Evolutionary conservation across 2,888 invertebrate genomes (phyloP).

Genomic region (Caenorhabditis doughertyi): DNA sequence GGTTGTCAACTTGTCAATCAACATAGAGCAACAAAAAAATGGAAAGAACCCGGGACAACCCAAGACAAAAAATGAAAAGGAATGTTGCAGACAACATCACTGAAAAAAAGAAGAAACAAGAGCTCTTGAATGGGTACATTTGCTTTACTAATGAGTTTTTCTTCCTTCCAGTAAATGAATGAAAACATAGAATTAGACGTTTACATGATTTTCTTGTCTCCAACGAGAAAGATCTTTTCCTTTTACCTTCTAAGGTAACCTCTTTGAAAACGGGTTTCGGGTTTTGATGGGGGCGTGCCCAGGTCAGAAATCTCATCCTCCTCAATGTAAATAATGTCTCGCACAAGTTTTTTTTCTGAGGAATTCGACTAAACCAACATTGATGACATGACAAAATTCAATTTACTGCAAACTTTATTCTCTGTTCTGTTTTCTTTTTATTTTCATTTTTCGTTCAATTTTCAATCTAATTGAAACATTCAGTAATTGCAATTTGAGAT

Average conservation of each 20-base stretch:
- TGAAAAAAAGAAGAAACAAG: constrained; percentile 4
- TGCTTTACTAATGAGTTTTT: constrained; percentile 40
- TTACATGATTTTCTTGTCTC: constrained; percentile 13
- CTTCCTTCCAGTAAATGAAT: not conserved
- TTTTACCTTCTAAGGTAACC: constrained; percentile 39
- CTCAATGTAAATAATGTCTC: constrained; percentile 48
- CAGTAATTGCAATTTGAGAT: constrained; percentile 2
- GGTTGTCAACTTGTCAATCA: constrained; percentile 10
- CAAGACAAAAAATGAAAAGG: constrained; percentile 4
- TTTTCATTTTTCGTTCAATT: constrained; percentile 17
- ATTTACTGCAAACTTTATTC: constrained; percentile 34
- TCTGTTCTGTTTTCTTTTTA: not conserved
- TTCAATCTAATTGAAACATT: constrained; percentile 10
- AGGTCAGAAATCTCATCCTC: constrained; percentile 34
- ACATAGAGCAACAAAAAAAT: not conserved
- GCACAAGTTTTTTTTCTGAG: constrained; percentile 27
- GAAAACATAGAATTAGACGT: not conserved
- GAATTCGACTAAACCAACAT: constrained; percentile 56
- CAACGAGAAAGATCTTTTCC: constrained; percentile 32
- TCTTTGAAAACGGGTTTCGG: constrained; percentile 46
- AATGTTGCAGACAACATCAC: constrained; percentile 11
- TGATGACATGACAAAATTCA: constrained; percentile 32
- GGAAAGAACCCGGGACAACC: not conserved
- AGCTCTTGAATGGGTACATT: constrained; percentile 1
- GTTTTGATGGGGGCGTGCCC: constrained; percentile 10